These are phyloP conservation scores for Argyrosomus japonicus DNA, from an alignment of 2,113 vertebrate species.

Conservation along the genomic window DNA sequence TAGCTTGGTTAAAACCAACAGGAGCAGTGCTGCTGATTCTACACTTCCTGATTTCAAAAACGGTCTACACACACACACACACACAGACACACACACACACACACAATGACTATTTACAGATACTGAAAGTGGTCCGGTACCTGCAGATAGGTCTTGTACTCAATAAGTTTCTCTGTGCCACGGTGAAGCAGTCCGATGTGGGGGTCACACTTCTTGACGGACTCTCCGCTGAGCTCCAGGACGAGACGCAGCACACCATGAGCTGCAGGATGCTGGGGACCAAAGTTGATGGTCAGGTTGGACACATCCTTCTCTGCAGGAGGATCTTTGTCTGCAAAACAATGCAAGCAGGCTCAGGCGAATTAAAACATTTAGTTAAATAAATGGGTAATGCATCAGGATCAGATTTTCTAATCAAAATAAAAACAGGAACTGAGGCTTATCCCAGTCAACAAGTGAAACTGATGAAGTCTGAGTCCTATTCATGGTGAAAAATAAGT, in stretches of 20 bases:
- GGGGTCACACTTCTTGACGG: slow-evolving; percentile 93
- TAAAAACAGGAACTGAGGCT: background rate
- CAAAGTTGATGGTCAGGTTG: slow-evolving; percentile 94
- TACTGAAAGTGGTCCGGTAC: slow-evolving; percentile 62
- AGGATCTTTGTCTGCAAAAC: slow-evolving; percentile 88
- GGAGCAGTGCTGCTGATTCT: background rate
- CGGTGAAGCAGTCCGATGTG: slow-evolving; percentile 94
- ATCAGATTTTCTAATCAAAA: background rate
- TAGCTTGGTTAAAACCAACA: background rate
- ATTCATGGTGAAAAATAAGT: no score
- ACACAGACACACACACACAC: no score
- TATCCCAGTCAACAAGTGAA: background rate
- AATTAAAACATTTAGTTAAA: background rate
- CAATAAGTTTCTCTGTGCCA: slow-evolving; percentile 95
- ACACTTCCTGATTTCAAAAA: background rate
- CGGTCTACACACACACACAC: no score
- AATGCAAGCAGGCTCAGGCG: no score
- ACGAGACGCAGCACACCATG: slow-evolving; percentile 95
- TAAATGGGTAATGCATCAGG: no score
- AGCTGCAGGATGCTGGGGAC: slow-evolving; percentile 95
- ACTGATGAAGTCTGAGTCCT: no score
- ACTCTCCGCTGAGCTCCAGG: slow-evolving; percentile 95
- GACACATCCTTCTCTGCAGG: slow-evolving; percentile 85
- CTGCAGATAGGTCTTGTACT: slow-evolving; percentile 97
- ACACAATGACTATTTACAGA: background rate